Percentiles rank a stretch among this genome's conserved stretches.
Evolutionary conservation across 1,140 invertebrate species (phyloP).

Genomic region (Drosophila nikananu): DNA sequence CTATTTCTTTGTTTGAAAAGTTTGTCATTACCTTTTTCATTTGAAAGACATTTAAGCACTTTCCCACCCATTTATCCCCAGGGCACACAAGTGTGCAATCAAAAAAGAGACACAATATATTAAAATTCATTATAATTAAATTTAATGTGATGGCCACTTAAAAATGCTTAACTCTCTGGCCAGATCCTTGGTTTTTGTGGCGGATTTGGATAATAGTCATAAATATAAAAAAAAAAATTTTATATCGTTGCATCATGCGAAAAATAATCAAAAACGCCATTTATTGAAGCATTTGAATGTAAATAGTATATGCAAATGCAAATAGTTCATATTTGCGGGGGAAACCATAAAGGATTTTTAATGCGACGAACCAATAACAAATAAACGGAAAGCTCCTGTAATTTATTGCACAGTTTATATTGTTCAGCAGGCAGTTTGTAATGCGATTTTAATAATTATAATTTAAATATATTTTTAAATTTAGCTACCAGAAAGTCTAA

Average conservation of each 20-base stretch:
- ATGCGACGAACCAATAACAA: conserved; percentile 13
- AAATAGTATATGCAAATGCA: conserved; percentile 9
- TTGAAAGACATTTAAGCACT: conserved; percentile 26
- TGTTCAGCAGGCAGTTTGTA: not conserved
- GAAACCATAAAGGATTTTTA: conserved; percentile 5
- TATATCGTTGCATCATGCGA: not conserved
- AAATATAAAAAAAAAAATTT: not conserved
- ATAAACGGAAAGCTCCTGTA: not conserved
- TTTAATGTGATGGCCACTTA: conserved; percentile 26
- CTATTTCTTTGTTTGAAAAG: conserved; percentile 35
- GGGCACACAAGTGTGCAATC: not conserved
- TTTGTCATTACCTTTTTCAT: conserved; percentile 36
- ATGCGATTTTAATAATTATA: conserved; percentile 2
- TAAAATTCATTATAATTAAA: conserved; percentile 32
- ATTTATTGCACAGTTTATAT: conserved; percentile 6
- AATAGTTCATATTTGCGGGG: conserved; percentile 17
- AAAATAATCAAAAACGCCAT: not conserved
- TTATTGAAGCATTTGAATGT: not conserved
- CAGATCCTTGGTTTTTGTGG: conserved; percentile 1
- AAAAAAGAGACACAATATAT: conserved; percentile 4
- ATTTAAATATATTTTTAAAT: not conserved
- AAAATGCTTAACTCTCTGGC: conserved; percentile 22
- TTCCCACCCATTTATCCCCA: conserved; percentile 7
- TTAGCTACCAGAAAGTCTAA: not conserved
- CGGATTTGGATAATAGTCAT: not conserved